Base-by-base conservation (phyloP, 2,888 invertebrate genomes). In the Branchinecta sandiegonensis region DNA sequence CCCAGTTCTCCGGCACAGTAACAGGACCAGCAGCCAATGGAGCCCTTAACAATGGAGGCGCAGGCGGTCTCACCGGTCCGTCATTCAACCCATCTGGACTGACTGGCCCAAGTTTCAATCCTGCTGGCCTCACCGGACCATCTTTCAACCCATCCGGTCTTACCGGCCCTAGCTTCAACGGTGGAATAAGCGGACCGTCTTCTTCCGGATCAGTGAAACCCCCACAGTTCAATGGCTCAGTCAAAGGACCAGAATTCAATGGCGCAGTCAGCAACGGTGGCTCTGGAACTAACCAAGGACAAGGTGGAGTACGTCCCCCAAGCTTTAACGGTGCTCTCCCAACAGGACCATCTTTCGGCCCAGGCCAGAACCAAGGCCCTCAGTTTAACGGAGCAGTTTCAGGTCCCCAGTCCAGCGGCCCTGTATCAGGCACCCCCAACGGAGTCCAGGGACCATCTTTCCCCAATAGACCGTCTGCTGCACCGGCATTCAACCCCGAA, bases 181-280 rank as follows among this genome's bases (percentile, higher is more conserved):
- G 56, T 17, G 56, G 56, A 56, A 10, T 56, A 56, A 56, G 9
- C n/a, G 56, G 56, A 56, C 56, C 56, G 9, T 14, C 56, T 1
- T 56, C 17, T 56, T n/a, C n/a, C 17, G 56, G 56, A 14, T n/a
- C 56, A 14, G 10, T 56, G 17, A 56, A 8, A 8, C 14, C 14
- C 8, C 56, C 56, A 56, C 56, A 56, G 17, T 56, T 17, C n/a
- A 10, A n/a, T 8, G 56, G 56, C 17, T 14, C 14, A 8, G 56
- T 56, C 17, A 56, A 56, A 17, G 56, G 56, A 56, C 56, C 56
- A 10, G 56, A 56, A n/a, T 56, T 56, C 56, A 56, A 17, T 56
- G 56, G 56, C 17, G 56, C 56, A 8, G 1, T 56, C n/a, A 56
- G 17, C 8, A 56, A n/a, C n/a, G 56, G 56, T 8, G 56, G n/a